phyloP scores from a whole-genome alignment of 1,140 invertebrate species.

The Phymastichus coffea region DNA sequence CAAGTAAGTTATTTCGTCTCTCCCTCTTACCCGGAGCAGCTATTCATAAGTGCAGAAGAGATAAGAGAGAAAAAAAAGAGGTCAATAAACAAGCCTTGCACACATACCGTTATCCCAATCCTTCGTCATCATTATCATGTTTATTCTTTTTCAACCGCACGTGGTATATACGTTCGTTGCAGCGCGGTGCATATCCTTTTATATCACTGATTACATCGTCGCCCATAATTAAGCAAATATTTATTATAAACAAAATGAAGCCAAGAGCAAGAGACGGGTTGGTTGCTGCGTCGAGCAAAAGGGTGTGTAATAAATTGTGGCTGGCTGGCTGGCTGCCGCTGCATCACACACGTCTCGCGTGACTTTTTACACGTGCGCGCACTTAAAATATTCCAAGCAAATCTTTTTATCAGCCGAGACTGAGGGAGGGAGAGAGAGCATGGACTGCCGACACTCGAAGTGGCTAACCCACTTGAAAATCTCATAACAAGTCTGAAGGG shows the following conservation, averaged over 20 bases:
- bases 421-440: background rate
- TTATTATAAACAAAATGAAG: constrained; percentile 18
- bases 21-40: too few relatives aligned
- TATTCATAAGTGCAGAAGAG: too few relatives aligned
- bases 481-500: constrained; percentile 6
- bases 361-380: constrained; percentile 12
- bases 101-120: background rate
- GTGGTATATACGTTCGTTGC: too few relatives aligned
- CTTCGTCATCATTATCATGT: background rate
- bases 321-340: constrained; percentile 8
- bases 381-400: constrained; percentile 19
- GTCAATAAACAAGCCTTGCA: too few relatives aligned
- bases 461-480: constrained; percentile 28
- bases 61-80: too few relatives aligned
- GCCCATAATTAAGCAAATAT: constrained; percentile 18
- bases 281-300: too few relatives aligned
- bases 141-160: background rate
- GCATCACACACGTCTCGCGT: background rate
- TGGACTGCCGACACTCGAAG: background rate
- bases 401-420: constrained; percentile 19
- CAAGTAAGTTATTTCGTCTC: too few relatives aligned
- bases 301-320: too few relatives aligned
- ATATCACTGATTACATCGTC: constrained; percentile 12
- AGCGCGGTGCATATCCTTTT: too few relatives aligned
- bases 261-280: too few relatives aligned